Conservation (phyloP, 2,113 vertebrate genomes). For the Xiphophorus maculatus region DNA sequence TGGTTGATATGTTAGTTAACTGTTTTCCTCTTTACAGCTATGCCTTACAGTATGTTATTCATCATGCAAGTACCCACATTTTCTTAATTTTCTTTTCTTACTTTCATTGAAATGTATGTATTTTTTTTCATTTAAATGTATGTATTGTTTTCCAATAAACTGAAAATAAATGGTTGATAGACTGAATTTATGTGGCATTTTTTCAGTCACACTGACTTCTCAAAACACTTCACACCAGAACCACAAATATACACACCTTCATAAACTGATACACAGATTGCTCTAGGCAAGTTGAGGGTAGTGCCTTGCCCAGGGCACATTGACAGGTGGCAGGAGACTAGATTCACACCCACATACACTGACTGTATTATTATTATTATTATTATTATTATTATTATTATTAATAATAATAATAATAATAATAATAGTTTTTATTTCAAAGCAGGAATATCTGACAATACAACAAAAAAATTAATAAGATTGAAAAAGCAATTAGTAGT, state of each 20-base stretch:
- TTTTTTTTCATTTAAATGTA: rapidly evolving
- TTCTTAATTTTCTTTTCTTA: neutral
- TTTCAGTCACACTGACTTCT: neutral
- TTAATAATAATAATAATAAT: too few species aligned
- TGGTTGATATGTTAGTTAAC: neutral
- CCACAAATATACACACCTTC: neutral
- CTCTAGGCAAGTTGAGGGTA: neutral
- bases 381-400: neutral
- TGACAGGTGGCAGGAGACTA: neutral
- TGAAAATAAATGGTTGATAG: neutral
- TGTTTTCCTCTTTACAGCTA: neutral
- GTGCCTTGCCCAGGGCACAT: neutral
- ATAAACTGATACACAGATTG: neutral
- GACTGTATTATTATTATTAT: neutral
- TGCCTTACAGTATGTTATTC: neutral
- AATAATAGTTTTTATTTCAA: neutral
- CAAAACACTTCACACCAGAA: too few species aligned
- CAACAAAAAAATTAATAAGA: neutral
- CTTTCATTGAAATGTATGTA: too few species aligned
- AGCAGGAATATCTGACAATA: neutral
- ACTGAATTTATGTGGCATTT: neutral
- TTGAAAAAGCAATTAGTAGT: neutral
- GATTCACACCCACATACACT: neutral
- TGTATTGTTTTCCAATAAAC: neutral
- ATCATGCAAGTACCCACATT: neutral